Base-by-base conservation (phyloP, 2,113 vertebrate species). In the Dipodomys ordii region DNA sequence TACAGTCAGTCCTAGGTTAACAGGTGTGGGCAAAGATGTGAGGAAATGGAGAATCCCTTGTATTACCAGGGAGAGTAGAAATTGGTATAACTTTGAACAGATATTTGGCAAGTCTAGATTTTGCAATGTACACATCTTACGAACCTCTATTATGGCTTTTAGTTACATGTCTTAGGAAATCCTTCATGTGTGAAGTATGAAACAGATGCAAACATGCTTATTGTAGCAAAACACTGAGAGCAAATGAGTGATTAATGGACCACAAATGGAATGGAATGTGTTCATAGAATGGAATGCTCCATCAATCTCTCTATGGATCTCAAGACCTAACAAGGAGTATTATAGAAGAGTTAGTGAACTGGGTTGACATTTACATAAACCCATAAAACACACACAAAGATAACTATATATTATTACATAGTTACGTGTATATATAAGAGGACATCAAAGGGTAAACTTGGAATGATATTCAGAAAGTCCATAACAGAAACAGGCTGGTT, bases 201-300 rank as follows among this genome's bases (percentile, higher is more conserved):
- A 78, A 62, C 11, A 65, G 53, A 18, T 28, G 53, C 53, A 39
- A 25, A 72, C 39, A 67, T 77, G 20, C 65, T 95, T 83, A 39
- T 68, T 72, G 64, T 32, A 79, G 28, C 32, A 62, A 81, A 93
- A 91, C 39, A 79, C 13, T 68, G 12, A 74, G 81, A 68, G 44
- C 67, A 95, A 78, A 91, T 57, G 91, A 89, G 92, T 76, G 71
- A 91, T 57, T 91, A 87, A 93, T 71, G 71, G 57, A 13, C 87
- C 39, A 44, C 77, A 81, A 60, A 87, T 46, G 65, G 91, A 94
- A 94, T 39, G n/a, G 69, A 83, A 64, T 88, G 23, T 93, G 49
- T 93, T 83, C 91, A 35, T 30, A 68, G 65, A 87, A 87, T 28
- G 39, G 79, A 69, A 83, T 67, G 39, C 1, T 76, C 85, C 74